Evolutionary conservation across 2,888 invertebrate genomes (phyloP).

Genomic region (Ectemnius cavifrons): DNA sequence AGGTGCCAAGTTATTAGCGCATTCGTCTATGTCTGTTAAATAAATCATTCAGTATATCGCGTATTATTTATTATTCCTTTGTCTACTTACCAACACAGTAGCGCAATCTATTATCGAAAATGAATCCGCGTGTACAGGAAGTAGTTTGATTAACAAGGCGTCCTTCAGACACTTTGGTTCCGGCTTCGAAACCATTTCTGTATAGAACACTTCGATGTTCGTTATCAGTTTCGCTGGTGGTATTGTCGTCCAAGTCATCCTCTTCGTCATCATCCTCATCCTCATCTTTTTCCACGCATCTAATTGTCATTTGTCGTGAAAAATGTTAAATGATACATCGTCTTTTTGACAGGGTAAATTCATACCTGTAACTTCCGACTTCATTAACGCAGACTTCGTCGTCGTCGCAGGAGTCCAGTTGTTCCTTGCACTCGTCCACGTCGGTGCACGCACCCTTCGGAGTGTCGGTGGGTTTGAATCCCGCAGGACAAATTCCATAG

Average conservation of each 20-base stretch:
- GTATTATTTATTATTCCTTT: not conserved
- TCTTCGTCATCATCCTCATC: not conserved
- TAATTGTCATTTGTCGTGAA: slow-evolving; percentile 16
- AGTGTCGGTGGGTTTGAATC: slow-evolving; percentile 81
- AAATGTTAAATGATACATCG: not conserved
- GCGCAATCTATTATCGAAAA: slow-evolving; percentile 34
- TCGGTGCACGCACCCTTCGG: slow-evolving; percentile 80
- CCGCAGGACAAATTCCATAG: slow-evolving; percentile 80
- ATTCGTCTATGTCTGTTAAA: slow-evolving; percentile 63
- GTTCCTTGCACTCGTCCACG: slow-evolving; percentile 84
- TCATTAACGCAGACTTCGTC: slow-evolving; percentile 76
- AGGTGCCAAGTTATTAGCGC: slow-evolving; percentile 36
- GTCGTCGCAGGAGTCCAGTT: slow-evolving; percentile 70
- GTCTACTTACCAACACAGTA: slow-evolving; percentile 42
- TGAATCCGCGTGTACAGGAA: slow-evolving; percentile 39
- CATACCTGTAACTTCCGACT: slow-evolving; percentile 77
- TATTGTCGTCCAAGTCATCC: not conserved
- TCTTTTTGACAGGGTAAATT: not conserved
- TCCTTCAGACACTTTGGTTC: not conserved
- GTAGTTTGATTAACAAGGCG: slow-evolving; percentile 25
- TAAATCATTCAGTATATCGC: not conserved
- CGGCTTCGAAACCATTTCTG: slow-evolving; percentile 75
- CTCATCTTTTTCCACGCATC: slow-evolving; percentile 33
- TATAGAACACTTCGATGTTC: slow-evolving; percentile 10
- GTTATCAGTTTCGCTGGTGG: not conserved